phyloP scores from a whole-genome alignment of 2,113 vertebrate species.

The Chaenogobius annularis region DNA sequence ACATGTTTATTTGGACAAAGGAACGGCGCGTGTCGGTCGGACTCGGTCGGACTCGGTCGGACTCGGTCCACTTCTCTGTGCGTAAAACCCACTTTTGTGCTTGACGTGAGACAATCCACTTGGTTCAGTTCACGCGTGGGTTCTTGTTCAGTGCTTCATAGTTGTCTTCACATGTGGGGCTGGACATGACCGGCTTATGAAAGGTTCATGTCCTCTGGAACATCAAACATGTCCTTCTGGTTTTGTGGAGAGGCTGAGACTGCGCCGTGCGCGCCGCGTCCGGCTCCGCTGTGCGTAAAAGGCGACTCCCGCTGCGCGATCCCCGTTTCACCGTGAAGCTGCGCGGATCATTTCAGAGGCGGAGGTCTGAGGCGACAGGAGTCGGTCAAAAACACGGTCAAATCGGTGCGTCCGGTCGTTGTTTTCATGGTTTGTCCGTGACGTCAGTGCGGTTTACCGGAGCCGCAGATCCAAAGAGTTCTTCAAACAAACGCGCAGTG shows the following conservation, averaged over 20 bases:
- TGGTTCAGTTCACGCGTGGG: not conserved
- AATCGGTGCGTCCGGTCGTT: not conserved
- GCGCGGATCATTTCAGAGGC: not conserved
- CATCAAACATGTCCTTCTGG: not conserved
- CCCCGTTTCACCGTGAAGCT: not conserved
- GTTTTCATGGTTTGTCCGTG: not conserved
- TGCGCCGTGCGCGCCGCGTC: not conserved
- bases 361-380: not conserved
- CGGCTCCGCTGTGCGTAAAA: conserved; percentile 9
- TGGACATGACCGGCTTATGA: not conserved
- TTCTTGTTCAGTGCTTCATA: not conserved
- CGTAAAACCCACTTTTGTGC: not conserved
- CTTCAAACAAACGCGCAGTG: not conserved
- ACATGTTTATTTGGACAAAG: not conserved
- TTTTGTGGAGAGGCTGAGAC: not conserved
- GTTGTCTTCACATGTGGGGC: not conserved
- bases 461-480: not conserved
- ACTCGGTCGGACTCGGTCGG: too few relatives aligned
- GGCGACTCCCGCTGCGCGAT: not conserved
- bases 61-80: not conserved
- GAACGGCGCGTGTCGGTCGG: not conserved
- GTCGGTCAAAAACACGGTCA: not conserved
- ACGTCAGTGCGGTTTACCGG: not conserved
- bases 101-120: not conserved
- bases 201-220: not conserved